phyloP scores from a whole-genome alignment of 2,113 vertebrate genomes.

The Ahaetulla prasina region DNA sequence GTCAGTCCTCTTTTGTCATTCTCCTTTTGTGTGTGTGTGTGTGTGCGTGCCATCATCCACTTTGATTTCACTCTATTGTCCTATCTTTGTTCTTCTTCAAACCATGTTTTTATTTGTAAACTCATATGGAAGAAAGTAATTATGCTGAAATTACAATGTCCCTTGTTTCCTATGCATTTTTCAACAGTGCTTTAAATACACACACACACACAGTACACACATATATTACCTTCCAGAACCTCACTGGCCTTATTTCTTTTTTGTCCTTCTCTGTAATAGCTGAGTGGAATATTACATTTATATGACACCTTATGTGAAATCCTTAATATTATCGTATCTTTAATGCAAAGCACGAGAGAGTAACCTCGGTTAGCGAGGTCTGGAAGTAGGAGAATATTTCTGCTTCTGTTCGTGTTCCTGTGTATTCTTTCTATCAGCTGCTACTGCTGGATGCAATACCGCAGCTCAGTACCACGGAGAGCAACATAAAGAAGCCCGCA shows the following conservation, averaged over 20 bases:
- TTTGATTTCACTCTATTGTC: not conserved
- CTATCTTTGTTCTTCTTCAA: not conserved
- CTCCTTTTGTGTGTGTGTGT: too few species aligned
- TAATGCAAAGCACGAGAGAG: not conserved
- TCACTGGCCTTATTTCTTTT: not conserved
- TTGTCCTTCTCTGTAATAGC: not conserved
- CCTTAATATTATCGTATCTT: not conserved
- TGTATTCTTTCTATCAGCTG: not conserved
- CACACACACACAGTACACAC: not conserved
- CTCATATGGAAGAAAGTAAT: not conserved
- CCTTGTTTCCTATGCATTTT: not conserved
- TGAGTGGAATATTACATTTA: not conserved
- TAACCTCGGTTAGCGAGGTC: not conserved
- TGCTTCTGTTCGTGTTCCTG: too few species aligned
- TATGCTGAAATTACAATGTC: not conserved
- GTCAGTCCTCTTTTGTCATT: not conserved
- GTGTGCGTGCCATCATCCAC: not conserved
- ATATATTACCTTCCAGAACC: not conserved
- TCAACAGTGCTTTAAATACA: not conserved
- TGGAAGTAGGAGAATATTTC: not conserved
- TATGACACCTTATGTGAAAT: not conserved
- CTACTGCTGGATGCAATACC: not conserved
- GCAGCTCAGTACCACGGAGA: conserved; percentile 25
- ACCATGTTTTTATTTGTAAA: not conserved
- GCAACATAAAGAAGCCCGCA: not conserved